Conservation (phyloP, 2,888 invertebrate genomes). For the Capitulum mitella region DNA sequence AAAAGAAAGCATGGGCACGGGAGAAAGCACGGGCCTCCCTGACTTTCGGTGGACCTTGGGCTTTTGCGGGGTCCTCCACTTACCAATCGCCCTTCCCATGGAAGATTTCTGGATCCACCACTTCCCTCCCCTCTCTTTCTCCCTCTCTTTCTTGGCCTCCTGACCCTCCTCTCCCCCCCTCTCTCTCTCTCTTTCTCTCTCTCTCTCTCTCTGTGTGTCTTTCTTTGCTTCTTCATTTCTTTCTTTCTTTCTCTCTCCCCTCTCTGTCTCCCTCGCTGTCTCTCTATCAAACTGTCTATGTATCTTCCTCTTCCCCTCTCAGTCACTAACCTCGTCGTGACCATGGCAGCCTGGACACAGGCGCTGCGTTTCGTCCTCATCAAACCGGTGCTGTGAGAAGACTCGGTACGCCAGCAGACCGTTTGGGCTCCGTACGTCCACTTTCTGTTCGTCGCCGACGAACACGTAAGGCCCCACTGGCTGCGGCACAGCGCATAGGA, state of each 20-base stretch:
- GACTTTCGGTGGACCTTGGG: too few relatives aligned
- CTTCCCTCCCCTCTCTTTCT: background rate
- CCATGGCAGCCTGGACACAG: background rate
- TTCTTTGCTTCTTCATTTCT: background rate
- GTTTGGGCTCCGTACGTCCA: background rate
- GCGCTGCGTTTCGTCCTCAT: background rate
- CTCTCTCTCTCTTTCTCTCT: background rate
- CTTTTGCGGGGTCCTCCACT: too few relatives aligned
- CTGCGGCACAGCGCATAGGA: too few relatives aligned
- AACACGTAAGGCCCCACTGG: background rate
- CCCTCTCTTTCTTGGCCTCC: background rate
- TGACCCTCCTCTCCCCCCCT: background rate
- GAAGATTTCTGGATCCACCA: too few relatives aligned
- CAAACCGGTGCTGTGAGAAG: background rate
- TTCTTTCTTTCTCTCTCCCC: background rate
- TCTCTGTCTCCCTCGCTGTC: slow-evolving; percentile 6
- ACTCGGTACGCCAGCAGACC: background rate
- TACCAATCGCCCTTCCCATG: too few relatives aligned
- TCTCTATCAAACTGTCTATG: background rate
- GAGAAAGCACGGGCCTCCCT: too few relatives aligned
- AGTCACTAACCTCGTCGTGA: background rate
- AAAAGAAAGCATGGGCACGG: too few relatives aligned
- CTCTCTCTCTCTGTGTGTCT: background rate
- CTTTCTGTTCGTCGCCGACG: background rate
- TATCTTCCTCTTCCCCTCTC: background rate